Base-by-base conservation (phyloP, 2,888 invertebrate genomes). In the Gymnocheta viridis region DNA sequence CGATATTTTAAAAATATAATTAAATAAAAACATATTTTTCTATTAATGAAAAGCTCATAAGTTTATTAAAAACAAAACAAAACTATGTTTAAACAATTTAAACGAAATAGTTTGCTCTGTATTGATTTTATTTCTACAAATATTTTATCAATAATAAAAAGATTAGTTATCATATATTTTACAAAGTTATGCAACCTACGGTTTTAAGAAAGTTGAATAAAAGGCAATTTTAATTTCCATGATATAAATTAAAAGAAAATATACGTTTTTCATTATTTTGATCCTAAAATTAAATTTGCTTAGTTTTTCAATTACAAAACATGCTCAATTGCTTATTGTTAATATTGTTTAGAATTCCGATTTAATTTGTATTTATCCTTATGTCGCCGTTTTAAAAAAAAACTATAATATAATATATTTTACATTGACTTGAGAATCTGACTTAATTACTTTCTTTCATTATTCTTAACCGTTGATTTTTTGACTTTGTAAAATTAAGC, bases 401-500 rank as follows among this genome's bases (percentile, higher is more conserved):
- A 9, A 32, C 5, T 32, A 1, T 32, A 32, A 32, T 32, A 2
- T 32, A 32, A 32, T 9, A 7, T 32, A 32, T 32, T 38, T 54
- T 6, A 27, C n/a, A 27, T 14, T 49, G 29, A 32, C 10, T 17
- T 29, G 7, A 9, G 9, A 56, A 17, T 29, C 9, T n/a, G n/a
- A 58, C 4, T 17, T 10, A 4, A 19, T 17, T 19, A 17, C 17
- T 17, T 60, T 14, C 4, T 19, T 6, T 29, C 22, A 32, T 12
- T 35, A n/a, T 7, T 41, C 22, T 24, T 38, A 19, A 17, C 10
- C n/a, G 35, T 32, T 4, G 3, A 22, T 35, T 22, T 35, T n/a
- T 12, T 56, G 24, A 69, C 69, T 69, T 69, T 54, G 51, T 38
- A 38, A 54, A 69, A 24, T 10, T 27, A 24, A 66, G 44, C 17